phyloP scores from a whole-genome alignment of 2,797 vertebrate species.

The Hippocampus kuda region DNA sequence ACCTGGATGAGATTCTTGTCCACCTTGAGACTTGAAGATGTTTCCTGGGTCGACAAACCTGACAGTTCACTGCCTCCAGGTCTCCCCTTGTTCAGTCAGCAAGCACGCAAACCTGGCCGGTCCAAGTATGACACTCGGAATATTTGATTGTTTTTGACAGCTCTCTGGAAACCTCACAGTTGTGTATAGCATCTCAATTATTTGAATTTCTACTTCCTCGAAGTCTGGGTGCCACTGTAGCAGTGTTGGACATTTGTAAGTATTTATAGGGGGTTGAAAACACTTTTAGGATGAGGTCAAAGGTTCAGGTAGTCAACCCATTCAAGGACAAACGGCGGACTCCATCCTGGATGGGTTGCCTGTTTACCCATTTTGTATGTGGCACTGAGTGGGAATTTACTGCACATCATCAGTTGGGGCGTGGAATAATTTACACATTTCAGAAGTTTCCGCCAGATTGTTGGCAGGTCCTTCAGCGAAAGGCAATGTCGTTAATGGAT shows the following conservation, averaged over 20 bases:
- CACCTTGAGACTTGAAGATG: constrained; percentile 40
- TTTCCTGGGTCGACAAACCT: constrained; percentile 56
- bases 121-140: constrained; percentile 47
- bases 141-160: constrained; percentile 51
- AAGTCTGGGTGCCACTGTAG: constrained; percentile 31
- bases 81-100: constrained; percentile 49
- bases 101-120: constrained; percentile 44
- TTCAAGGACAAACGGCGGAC: background rate
- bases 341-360: background rate
- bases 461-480: constrained; percentile 13
- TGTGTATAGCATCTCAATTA: constrained; percentile 30
- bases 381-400: background rate
- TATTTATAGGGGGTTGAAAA: constrained; percentile 8
- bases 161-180: constrained; percentile 46
- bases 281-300: constrained; percentile 3
- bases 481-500: constrained; percentile 14
- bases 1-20: constrained; percentile 39
- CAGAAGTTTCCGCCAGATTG: constrained; percentile 29
- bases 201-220: constrained; percentile 38
- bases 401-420: background rate
- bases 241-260: constrained; percentile 15
- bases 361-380: background rate
- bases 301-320: background rate
- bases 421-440: constrained; percentile 25
- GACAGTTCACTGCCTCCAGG: constrained; percentile 62